Conservation (phyloP, 2,113 vertebrate species). For the Silurus meridionalis region DNA sequence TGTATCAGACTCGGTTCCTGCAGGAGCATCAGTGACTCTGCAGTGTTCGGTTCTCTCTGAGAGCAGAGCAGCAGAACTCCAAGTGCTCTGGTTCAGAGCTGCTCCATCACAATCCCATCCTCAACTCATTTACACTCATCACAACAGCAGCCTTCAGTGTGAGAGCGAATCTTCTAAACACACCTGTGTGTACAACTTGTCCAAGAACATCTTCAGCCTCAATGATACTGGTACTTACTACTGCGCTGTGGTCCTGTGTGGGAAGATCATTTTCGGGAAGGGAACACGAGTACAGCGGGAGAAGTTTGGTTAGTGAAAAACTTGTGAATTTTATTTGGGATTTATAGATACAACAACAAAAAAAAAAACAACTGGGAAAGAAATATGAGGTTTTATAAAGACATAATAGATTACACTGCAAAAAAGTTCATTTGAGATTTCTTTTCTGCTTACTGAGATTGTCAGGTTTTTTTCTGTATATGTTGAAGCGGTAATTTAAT, state of each 20-base stretch:
- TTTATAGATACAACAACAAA: no score
- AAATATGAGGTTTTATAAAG: no score
- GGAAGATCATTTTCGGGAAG: neutral
- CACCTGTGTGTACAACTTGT: no score
- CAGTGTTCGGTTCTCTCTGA: neutral
- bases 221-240: conserved; percentile 9
- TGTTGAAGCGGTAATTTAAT: neutral
- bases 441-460: neutral
- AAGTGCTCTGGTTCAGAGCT: neutral
- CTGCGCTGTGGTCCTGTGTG: conserved; percentile 2
- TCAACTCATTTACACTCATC: no score
- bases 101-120: neutral
- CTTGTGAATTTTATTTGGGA: no score
- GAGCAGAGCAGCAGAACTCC: neutral
- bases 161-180: no score
- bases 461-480: neutral
- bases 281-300: neutral
- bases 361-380: no score
- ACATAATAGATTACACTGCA: no score
- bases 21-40: conserved; percentile 16
- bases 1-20: neutral
- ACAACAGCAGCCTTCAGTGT: no score
- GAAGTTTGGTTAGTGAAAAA: no score
- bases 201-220: conserved; percentile 6
- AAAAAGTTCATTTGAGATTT: no score